phyloP scores from a whole-genome alignment of 2,888 invertebrate genomes.

The Pilophorus perplexus region DNA sequence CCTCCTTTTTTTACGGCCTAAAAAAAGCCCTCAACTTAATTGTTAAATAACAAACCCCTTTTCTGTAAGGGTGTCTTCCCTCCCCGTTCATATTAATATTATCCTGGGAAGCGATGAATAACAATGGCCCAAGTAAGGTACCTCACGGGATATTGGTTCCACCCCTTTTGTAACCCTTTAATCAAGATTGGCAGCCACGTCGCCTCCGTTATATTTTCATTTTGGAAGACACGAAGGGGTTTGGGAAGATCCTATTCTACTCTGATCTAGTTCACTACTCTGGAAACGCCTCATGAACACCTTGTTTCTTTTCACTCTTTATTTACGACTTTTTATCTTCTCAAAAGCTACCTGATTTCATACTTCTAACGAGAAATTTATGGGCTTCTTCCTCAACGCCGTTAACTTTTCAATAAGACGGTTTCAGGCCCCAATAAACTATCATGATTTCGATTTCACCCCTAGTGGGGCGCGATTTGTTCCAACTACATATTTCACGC shows the following conservation, averaged over 20 bases:
- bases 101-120: constrained; percentile 43
- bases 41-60: constrained; percentile 43
- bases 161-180: constrained; percentile 43
- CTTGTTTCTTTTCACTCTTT: constrained; percentile 39
- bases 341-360: constrained; percentile 19
- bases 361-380: constrained; percentile 17
- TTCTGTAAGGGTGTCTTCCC: constrained; percentile 19
- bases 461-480: constrained; percentile 25
- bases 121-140: constrained; percentile 41
- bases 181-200: constrained; percentile 47
- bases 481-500: constrained; percentile 28
- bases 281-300: constrained; percentile 42
- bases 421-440: constrained; percentile 24
- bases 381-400: too few relatives aligned
- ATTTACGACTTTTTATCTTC: constrained; percentile 34
- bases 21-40: constrained; percentile 38
- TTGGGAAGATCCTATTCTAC: constrained; percentile 9
- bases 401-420: constrained; percentile 36
- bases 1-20: not conserved
- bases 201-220: constrained; percentile 45
- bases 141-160: constrained; percentile 37
- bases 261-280: constrained; percentile 27
- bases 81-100: constrained; percentile 24
- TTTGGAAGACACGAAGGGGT: constrained; percentile 2
- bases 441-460: constrained; percentile 27